Evolutionary conservation across 2,888 invertebrate genomes (phyloP).

Genomic region (Campopleginae sp.): DNA sequence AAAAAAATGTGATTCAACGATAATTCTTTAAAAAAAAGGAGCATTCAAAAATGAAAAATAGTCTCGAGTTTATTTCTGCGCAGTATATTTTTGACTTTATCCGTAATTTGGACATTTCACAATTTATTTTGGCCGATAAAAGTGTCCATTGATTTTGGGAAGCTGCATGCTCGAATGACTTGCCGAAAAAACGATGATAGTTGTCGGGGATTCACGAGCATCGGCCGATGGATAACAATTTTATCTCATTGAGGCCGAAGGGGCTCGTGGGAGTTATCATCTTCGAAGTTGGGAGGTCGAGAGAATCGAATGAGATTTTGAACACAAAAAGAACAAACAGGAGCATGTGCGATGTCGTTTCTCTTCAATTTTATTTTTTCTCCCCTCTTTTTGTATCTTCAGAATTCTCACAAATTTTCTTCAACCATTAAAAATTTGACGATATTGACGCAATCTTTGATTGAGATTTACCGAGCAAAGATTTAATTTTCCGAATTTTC

Average conservation of each 20-base stretch:
- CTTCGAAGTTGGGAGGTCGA: slow-evolving; percentile 31
- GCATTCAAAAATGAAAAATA: not conserved
- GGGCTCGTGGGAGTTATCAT: slow-evolving; percentile 12
- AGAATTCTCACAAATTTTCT: not conserved
- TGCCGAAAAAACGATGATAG: not conserved
- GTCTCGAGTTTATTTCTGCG: too few species aligned
- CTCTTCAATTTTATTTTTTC: not conserved
- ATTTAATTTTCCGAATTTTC: not conserved
- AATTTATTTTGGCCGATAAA: not conserved
- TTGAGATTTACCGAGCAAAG: not conserved
- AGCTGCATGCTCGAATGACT: not conserved
- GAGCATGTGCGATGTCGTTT: not conserved
- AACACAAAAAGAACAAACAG: slow-evolving; percentile 11
- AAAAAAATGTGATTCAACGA: too few species aligned
- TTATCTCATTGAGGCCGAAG: slow-evolving; percentile 4
- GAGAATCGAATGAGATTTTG: slow-evolving; percentile 19
- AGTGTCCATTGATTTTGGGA: not conserved
- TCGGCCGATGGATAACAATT: slow-evolving; percentile 2
- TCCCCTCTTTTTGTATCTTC: not conserved
- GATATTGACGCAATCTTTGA: not conserved
- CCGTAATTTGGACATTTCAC: not conserved
- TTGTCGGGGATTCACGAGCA: not conserved
- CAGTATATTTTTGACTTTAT: not conserved
- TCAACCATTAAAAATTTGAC: not conserved
- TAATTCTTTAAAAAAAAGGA: not conserved